Base-by-base conservation (phyloP, 2,113 vertebrate genomes). In the Psilopogon haemacephalus region DNA sequence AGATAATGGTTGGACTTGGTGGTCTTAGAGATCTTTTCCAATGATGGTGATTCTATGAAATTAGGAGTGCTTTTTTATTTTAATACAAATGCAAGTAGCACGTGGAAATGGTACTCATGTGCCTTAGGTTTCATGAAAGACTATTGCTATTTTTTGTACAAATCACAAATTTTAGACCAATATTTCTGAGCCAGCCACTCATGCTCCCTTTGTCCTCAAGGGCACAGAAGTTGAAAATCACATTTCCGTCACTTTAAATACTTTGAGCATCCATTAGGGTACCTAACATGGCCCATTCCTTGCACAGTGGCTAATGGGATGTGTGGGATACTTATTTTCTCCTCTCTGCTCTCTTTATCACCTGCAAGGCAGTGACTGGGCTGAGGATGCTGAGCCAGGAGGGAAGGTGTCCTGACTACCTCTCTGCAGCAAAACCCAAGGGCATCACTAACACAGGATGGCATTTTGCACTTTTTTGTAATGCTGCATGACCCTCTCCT, bases 401-500 rank as follows among this genome's bases (percentile, higher is more conserved):
- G 59, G 58, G 27, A 50, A 30, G 20, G 15, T 50, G 38, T 73
- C 46, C 71, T 27, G 27, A 12, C 20, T 56, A 20, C 4, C 46
- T 9, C 32, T 74, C 59, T 77, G 40, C n/a, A 86, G 26, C 42
- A 63, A 69, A 38, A 64, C 23, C 23, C 4, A 1, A 32, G 72
- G 50, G 46, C 54, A 62, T 44, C 0, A 1, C 52, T 65, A 38
- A 14, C 4, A 1, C 44, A 38, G 20, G 70, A 58, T 0, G 1
- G 24, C 20, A 8, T 35, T 79, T 63, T 78, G 26, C 26, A 59
- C 48, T 42, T 52, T n/a, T 73, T 63, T 28, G 20, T 42, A 62
- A 52, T 20, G 28, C 74, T 70, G 23, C 30, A 15, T 9, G 9
- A 52, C 33, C 42, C 32, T 27, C 32, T 60, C 8, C 30, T 79